phyloP scores from a whole-genome alignment of 2,797 vertebrate genomes.

The Mergus octosetaceus region DNA sequence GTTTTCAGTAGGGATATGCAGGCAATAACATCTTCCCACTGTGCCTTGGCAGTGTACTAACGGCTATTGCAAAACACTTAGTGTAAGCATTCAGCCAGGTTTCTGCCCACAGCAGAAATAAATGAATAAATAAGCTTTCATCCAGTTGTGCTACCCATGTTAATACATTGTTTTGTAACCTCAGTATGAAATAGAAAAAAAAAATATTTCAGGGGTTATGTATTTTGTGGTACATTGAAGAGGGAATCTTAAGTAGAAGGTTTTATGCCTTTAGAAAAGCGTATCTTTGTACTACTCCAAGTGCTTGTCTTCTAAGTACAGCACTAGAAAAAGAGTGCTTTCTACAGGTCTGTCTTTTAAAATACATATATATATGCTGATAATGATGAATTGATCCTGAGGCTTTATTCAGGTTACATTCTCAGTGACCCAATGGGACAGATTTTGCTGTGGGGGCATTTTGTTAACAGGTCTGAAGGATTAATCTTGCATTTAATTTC shows the following conservation, averaged over 20 bases:
- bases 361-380: neutral
- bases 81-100: conserved; percentile 42
- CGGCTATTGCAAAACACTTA: conserved; percentile 6
- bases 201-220: conserved; percentile 29
- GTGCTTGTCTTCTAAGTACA: neutral
- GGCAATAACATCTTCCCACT: neutral
- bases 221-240: conserved; percentile 55
- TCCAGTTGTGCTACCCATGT: conserved; percentile 23
- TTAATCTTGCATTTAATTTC: neutral
- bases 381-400: neutral
- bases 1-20: neutral
- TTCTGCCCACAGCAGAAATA: conserved; percentile 60
- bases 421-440: neutral
- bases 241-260: conserved; percentile 14
- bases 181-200: conserved; percentile 38
- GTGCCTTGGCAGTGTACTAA: conserved; percentile 20
- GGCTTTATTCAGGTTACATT: neutral
- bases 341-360: conserved; percentile 2
- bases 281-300: conserved; percentile 4
- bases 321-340: neutral
- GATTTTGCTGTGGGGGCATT: neutral
- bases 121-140: conserved; percentile 61
- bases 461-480: neutral
- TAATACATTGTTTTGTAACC: conserved; percentile 31
- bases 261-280: conserved; percentile 27